Conservation (phyloP, 2,888 invertebrate species). For the Germaria angustata region DNA sequence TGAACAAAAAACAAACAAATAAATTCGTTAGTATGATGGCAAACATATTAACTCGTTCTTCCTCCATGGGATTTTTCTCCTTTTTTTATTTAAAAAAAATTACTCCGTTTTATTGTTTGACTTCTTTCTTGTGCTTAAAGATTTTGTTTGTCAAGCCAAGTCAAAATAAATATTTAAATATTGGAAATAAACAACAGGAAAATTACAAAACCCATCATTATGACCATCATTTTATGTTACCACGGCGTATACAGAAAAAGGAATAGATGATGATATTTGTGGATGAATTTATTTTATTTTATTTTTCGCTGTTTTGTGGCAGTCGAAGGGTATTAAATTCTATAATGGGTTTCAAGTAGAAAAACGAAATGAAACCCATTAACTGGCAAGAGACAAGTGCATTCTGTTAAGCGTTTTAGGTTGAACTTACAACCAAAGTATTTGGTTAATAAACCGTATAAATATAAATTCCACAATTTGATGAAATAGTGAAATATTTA, state of each 20-base stretch:
- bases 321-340: constrained; percentile 40
- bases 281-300: background rate
- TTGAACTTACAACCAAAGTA: constrained; percentile 44
- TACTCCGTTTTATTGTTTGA: background rate
- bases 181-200: constrained; percentile 58
- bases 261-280: background rate
- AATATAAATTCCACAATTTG: background rate
- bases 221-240: constrained; percentile 33
- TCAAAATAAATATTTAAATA: constrained; percentile 68
- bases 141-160: constrained; percentile 78
- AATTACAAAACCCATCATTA: constrained; percentile 54
- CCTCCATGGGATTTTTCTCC: no score
- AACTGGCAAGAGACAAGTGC: constrained; percentile 36
- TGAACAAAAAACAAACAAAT: no score
- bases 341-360: constrained; percentile 23
- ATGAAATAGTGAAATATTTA: background rate
- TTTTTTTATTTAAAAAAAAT: no score
- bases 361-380: background rate
- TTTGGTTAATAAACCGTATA: constrained; percentile 36
- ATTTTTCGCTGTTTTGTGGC: background rate
- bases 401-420: constrained; percentile 1
- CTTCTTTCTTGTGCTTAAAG: background rate
- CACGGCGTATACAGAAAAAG: constrained; percentile 2
- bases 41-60: constrained; percentile 3
- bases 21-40: constrained; percentile 6